A percentile compares a stretch with the other conserved stretches of the same genome.
These are phyloP conservation scores for Drosophila obscura DNA, from an alignment of 1,140 invertebrate species.

Conservation along the genomic window DNA sequence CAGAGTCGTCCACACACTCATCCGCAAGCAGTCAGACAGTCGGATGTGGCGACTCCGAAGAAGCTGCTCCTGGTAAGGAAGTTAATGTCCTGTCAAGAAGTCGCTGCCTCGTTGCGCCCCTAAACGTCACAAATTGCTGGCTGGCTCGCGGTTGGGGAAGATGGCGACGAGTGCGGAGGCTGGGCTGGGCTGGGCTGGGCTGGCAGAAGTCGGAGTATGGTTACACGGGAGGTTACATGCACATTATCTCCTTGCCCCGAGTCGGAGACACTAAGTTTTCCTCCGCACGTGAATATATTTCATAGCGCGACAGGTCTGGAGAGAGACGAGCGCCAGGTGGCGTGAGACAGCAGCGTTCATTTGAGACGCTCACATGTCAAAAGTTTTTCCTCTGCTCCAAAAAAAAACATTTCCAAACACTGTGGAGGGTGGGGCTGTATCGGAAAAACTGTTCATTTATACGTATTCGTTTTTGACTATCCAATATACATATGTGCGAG, in stretches of 20 bases:
- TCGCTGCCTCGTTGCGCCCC: constrained; percentile 75
- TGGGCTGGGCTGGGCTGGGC: too few relatives aligned
- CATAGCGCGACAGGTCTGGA: constrained; percentile 19
- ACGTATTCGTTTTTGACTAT: background rate
- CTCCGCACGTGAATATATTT: constrained; percentile 33
- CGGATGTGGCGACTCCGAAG: constrained; percentile 38
- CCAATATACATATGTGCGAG: constrained; percentile 3
- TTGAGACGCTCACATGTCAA: constrained; percentile 56
- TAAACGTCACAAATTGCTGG: constrained; percentile 79
- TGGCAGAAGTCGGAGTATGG: too few relatives aligned
- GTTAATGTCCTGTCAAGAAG: constrained; percentile 81
- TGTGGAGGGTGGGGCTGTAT: too few relatives aligned
- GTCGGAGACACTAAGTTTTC: constrained; percentile 15
- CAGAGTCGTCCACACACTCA: constrained; percentile 61
- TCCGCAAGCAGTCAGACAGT: constrained; percentile 43
- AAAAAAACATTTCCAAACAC: too few relatives aligned
- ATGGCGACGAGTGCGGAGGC: background rate
- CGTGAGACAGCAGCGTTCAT: constrained; percentile 40
- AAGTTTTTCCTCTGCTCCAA: constrained; percentile 16
- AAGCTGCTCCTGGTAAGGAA: constrained; percentile 57
- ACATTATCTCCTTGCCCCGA: constrained; percentile 61
- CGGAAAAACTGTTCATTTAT: constrained; percentile 6
- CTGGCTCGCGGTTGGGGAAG: background rate
- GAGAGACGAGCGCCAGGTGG: constrained; percentile 21
- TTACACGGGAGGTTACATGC: constrained; percentile 41